These are phyloP conservation scores for Acanthornis magna DNA, from an alignment of 2,797 vertebrate genomes.

Conservation along the genomic window DNA sequence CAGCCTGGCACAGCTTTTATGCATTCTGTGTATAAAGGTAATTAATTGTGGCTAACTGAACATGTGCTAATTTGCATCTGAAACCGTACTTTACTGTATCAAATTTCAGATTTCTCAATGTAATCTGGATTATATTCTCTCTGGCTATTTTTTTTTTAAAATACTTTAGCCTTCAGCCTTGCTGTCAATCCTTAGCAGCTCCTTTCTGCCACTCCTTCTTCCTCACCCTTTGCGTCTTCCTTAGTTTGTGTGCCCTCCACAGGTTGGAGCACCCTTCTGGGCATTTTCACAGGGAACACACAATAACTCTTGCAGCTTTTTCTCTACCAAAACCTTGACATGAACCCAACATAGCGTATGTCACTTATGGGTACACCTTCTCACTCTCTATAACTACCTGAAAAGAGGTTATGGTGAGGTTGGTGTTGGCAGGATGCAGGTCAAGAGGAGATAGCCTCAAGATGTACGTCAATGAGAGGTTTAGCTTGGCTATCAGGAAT, in stretches of 20 bases:
- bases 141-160: background rate
- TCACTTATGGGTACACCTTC: background rate
- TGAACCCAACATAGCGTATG: accelerated
- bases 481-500: background rate
- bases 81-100: background rate
- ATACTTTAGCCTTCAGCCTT: background rate
- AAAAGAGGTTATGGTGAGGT: background rate
- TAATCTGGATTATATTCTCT: background rate
- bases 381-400: background rate
- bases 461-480: background rate
- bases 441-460: background rate
- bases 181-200: background rate
- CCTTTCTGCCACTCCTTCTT: background rate
- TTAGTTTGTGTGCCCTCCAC: background rate
- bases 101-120: background rate
- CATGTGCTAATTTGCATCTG: background rate
- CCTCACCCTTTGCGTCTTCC: background rate
- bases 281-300: background rate
- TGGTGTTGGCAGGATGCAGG: background rate
- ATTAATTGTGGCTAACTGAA: background rate
- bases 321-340: background rate
- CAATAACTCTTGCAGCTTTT: background rate
- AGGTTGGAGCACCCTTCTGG: background rate
- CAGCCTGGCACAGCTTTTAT: background rate
- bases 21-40: background rate